phyloP scores from a whole-genome alignment of 2,113 vertebrate genomes.

The Camelus dromedarius region DNA sequence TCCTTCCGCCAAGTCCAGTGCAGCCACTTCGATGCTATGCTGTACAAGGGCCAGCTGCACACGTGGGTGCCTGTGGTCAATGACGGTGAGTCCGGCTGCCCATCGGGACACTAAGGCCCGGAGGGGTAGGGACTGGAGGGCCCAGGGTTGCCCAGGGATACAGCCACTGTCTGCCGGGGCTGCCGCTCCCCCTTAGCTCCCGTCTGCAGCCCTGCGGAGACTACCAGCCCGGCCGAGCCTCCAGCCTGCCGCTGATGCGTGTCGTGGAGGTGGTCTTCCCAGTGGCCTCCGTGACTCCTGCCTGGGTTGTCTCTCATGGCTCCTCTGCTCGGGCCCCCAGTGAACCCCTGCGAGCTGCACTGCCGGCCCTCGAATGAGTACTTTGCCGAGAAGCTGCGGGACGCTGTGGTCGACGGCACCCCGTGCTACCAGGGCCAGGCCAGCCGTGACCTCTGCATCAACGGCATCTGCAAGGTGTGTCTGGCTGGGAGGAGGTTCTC shows the following conservation, averaged over 20 bases:
- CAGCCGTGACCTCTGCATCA: constrained; percentile 94
- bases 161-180: background rate
- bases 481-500: fast-evolving
- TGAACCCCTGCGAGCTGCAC: constrained; percentile 95
- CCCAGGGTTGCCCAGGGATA: background rate
- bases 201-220: background rate
- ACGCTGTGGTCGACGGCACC: constrained; percentile 93
- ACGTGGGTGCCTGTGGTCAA: constrained; percentile 93
- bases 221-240: background rate
- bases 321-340: constrained; percentile 83
- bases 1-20: constrained; percentile 95
- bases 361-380: constrained; percentile 92
- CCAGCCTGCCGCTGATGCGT: fast-evolving
- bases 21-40: constrained; percentile 91
- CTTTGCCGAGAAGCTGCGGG: constrained; percentile 94
- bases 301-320: background rate
- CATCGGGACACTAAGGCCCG: fast-evolving
- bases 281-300: background rate
- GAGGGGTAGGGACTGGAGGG: background rate
- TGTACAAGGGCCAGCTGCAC: constrained; percentile 93
- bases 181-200: background rate
- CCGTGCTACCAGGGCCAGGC: constrained; percentile 90
- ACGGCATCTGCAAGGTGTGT: constrained; percentile 96
- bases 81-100: constrained; percentile 86
- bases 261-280: fast-evolving